Evolutionary conservation across 2,113 vertebrate species (phyloP).

Genomic region (Oceanites oceanicus): DNA sequence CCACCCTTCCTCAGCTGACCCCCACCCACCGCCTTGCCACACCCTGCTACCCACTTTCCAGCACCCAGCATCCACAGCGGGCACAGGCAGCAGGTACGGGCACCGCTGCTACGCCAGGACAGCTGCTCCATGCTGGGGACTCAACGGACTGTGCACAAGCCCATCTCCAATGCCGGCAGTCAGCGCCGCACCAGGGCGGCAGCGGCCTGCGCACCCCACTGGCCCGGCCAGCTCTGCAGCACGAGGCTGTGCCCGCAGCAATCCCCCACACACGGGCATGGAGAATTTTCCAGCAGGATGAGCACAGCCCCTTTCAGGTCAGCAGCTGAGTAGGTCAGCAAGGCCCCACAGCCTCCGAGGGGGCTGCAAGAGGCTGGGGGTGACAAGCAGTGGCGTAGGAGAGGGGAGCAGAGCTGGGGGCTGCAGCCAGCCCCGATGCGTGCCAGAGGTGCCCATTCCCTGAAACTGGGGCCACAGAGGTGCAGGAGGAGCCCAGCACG

Average conservation of each 20-base stretch:
- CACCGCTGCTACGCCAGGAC: background rate
- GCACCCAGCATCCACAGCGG: background rate
- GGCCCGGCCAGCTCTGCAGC: background rate
- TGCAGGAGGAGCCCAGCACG: background rate
- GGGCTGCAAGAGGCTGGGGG: background rate
- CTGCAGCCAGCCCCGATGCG: background rate
- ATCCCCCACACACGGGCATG: background rate
- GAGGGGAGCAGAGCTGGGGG: background rate
- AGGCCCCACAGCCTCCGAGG: background rate
- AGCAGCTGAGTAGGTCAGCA: constrained; percentile 44
- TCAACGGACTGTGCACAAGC: background rate
- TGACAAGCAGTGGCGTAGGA: background rate
- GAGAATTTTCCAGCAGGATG: constrained; percentile 4
- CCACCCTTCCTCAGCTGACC: background rate
- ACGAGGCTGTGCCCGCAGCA: rapidly evolving
- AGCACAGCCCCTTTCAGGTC: constrained; percentile 39
- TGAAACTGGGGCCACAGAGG: rapidly evolving
- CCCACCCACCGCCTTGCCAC: rapidly evolving
- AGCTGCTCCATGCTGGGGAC: background rate
- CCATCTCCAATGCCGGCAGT: background rate
- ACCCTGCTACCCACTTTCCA: background rate
- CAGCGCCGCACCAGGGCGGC: background rate
- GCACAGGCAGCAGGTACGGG: background rate
- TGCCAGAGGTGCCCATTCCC: background rate
- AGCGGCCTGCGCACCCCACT: background rate